Evolutionary conservation across 2,113 vertebrate genomes (phyloP).

Genomic region (Laticauda laticaudata): DNA sequence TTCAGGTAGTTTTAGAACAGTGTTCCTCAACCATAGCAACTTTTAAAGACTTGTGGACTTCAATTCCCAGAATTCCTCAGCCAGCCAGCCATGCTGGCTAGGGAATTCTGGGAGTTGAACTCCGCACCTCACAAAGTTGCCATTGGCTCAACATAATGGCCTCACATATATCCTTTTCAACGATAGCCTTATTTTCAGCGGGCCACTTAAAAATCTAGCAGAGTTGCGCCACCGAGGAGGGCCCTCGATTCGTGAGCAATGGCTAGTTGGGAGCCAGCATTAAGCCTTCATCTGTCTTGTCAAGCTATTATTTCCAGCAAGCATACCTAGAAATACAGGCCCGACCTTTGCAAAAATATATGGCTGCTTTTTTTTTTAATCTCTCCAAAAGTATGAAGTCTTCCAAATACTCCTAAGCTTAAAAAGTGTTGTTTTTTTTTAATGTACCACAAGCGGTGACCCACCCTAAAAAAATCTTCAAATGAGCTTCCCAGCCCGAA

Average conservation of each 20-base stretch:
- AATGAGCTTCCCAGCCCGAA: conserved; percentile 9
- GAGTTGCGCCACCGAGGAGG: not conserved
- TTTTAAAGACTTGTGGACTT: not conserved
- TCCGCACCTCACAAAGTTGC: not conserved
- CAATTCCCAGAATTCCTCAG: not conserved
- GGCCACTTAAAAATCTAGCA: not conserved
- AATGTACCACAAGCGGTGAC: conserved; percentile 53
- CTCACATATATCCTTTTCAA: not conserved
- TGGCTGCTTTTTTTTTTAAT: not conserved
- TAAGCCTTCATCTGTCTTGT: conserved; percentile 42
- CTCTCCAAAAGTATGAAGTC: conserved; percentile 57
- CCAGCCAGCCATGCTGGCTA: not conserved
- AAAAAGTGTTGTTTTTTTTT: conserved; percentile 30
- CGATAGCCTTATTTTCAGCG: not conserved
- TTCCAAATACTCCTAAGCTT: conserved; percentile 60
- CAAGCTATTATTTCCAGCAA: conserved; percentile 59
- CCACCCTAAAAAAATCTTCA: conserved; percentile 26
- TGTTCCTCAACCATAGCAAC: not conserved
- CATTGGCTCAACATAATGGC: not conserved
- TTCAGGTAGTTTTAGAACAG: not conserved
- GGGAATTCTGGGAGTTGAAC: not conserved
- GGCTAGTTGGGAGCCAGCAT: not conserved
- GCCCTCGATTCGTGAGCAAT: not conserved
- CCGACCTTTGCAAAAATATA: conserved; percentile 36
- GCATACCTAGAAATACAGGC: conserved; percentile 56